Percentiles rank a stretch among this genome's conserved stretches.
Conservation (phyloP, 2,113 vertebrate species). For the Ceyx margarethae region DNA sequence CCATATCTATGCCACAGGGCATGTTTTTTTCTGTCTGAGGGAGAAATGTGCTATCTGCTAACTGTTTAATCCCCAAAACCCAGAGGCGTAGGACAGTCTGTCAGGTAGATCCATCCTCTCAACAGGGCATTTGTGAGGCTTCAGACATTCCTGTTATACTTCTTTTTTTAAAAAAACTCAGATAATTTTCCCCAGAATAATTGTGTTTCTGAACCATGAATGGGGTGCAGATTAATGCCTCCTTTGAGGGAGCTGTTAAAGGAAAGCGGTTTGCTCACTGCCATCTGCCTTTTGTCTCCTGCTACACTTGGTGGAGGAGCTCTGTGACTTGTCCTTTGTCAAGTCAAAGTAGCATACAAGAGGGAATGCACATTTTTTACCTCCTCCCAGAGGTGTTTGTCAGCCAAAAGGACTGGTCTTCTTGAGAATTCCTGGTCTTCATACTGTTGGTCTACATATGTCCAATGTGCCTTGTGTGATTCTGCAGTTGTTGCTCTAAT, state of each 20-base stretch:
- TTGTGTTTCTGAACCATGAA: neutral
- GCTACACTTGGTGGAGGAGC: neutral
- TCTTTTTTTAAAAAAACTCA: neutral
- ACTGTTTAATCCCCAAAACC: neutral
- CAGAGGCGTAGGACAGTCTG: neutral
- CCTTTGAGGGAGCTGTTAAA: neutral
- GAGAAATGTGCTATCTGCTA: neutral
- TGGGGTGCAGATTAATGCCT: neutral
- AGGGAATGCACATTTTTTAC: neutral
- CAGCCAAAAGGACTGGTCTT: neutral
- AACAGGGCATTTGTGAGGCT: neutral
- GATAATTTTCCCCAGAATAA: neutral
- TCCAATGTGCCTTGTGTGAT: neutral
- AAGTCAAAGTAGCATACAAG: neutral
- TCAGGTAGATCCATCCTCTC: neutral
- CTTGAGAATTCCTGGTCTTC: neutral
- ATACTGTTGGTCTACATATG: neutral
- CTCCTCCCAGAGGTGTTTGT: neutral
- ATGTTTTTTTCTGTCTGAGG: neutral
- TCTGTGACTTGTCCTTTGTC: neutral
- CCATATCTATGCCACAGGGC: neutral
- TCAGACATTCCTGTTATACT: neutral
- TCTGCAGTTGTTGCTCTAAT: neutral
- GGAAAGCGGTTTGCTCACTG: neutral
- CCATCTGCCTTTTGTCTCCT: neutral